These are phyloP conservation scores for Misgurnus anguillicaudatus DNA, from an alignment of 2,113 vertebrate genomes.

Conservation along the genomic window DNA sequence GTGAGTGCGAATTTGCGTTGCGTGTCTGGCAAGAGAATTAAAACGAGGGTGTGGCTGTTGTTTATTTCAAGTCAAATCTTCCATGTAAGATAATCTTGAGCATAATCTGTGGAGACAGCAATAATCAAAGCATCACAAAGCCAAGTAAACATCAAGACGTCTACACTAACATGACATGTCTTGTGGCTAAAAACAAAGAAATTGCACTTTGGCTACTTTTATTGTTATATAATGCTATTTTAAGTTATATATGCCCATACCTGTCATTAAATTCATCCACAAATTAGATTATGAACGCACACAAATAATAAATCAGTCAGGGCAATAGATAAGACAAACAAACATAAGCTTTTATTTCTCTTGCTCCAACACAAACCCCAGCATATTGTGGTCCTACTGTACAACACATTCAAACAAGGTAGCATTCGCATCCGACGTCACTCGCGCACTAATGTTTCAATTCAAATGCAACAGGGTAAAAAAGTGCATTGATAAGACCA, in stretches of 20 bases:
- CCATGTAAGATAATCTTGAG: too few species aligned
- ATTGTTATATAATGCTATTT: too few species aligned
- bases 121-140: neutral
- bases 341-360: conserved; percentile 46
- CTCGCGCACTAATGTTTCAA: conserved; percentile 46
- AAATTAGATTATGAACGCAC: neutral
- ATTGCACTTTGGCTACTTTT: too few species aligned
- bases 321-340: conserved; percentile 60
- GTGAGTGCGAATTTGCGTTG: neutral
- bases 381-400: conserved; percentile 78
- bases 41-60: neutral
- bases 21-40: neutral
- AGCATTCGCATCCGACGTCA: conserved; percentile 67
- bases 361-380: conserved; percentile 57
- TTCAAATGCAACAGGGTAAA: conserved; percentile 75
- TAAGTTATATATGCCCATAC: too few species aligned
- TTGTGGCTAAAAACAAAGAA: too few species aligned
- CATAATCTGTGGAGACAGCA: neutral
- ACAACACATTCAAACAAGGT: conserved; percentile 81
- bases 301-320: conserved; percentile 47
- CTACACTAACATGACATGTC: too few species aligned
- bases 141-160: neutral
- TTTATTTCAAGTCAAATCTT: neutral
- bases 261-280: neutral
- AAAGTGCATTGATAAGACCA: conserved; percentile 92